Base-by-base conservation (phyloP, 2,888 invertebrate species). In the Cantharis rustica region DNA sequence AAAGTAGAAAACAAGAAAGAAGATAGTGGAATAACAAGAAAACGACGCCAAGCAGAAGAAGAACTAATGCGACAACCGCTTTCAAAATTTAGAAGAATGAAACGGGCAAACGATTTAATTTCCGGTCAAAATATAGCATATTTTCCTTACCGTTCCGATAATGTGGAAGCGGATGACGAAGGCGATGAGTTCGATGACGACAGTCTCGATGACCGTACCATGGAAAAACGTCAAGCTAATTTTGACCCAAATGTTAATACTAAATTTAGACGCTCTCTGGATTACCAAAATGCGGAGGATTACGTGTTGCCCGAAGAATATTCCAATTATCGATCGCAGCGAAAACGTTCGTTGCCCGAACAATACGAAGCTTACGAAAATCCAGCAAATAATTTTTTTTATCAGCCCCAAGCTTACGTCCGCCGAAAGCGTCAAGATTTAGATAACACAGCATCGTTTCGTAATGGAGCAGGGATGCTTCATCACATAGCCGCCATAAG, bases 151-250 rank as follows among this genome's bases (percentile, higher is more conserved):
- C 71, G 81, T 17, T 74, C 77, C 3, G 80, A 81, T 1, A 89
- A 89, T 66, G 89, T 89, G 61, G 89, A 88, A 79, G 89, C 89
- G 69, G 89, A 88, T 75, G 89, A 89, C 31, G 90, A 90, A 85
- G 89, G 89, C 9, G 89, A 88, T 81, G 90, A 90, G 83, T 90
- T 89, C 81, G 89, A 90, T 69, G 89, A 90, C 78, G 89, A 90
- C 79, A 89, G 89, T 10, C 89, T 90, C 82, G 89, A 89, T 80
- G 90, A 90, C 78, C 86, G 88, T 7, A 86, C 87, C 80, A 85
- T 86, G 71, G 81, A 71, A 74, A 85, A 82, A 61, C 79, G 77
- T 80, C 82, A 76, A 85, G 86, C 77, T 83, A 86, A 13, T 81
- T 83, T 79, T 16, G 68, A 79, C 10, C 27, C 69, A 20, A 47